phyloP scores from a whole-genome alignment of 2,888 invertebrate genomes.

The Polymixis flavicincta region DNA sequence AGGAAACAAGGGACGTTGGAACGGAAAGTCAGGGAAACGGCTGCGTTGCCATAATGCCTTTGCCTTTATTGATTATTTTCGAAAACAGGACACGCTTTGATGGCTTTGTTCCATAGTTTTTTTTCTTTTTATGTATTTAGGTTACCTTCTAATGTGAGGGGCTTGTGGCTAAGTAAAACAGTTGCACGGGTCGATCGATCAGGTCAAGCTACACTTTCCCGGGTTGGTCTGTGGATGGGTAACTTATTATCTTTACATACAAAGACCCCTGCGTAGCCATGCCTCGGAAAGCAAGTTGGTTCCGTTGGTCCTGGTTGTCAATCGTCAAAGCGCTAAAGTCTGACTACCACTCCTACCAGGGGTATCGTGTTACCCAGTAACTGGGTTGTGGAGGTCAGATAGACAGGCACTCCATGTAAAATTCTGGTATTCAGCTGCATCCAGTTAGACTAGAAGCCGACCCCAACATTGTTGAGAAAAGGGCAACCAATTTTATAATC shows the following conservation, averaged over 20 bases:
- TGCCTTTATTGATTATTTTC: constrained; percentile 60
- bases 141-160: constrained; percentile 12
- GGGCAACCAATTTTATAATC: no score
- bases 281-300: neutral
- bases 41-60: constrained; percentile 67
- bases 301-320: neutral
- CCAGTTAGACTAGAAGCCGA: neutral
- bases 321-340: neutral
- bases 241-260: neutral
- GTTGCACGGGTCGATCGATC: neutral
- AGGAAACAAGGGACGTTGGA: constrained; percentile 58
- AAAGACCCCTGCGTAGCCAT: neutral
- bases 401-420: neutral
- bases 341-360: neutral
- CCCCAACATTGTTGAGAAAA: no score
- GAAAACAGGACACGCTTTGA: constrained; percentile 44
- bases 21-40: constrained; percentile 61
- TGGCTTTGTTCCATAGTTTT: constrained; percentile 36
- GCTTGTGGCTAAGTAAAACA: neutral
- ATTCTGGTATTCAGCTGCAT: neutral
- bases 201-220: neutral
- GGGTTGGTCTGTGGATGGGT: neutral
- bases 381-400: neutral
- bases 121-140: constrained; percentile 36
- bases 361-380: neutral